Conservation (phyloP, 2,888 invertebrate genomes). For the Tigriopus californicus region DNA sequence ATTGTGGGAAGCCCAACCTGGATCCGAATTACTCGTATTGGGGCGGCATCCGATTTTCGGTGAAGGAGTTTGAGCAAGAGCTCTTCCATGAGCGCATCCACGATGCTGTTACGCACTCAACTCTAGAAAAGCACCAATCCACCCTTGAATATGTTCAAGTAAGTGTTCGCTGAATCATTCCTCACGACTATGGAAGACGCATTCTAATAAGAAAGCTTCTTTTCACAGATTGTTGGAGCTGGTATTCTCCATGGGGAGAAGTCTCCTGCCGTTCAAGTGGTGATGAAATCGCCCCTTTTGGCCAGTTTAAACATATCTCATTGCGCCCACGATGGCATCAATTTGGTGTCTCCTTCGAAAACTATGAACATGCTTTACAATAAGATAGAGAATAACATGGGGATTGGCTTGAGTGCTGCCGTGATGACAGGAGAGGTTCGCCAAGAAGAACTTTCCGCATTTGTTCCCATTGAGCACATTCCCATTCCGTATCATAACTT, state of each 20-base stretch:
- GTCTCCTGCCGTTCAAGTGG: conserved; percentile 73
- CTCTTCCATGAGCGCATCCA: conserved; percentile 52
- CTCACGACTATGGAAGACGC: too few species aligned
- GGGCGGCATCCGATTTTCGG: conserved; percentile 62
- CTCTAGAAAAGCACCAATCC: conserved; percentile 40
- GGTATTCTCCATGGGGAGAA: conserved; percentile 89
- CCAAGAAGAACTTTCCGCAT: conserved; percentile 69
- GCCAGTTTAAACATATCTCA: conserved; percentile 56
- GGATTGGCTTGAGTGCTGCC: conserved; percentile 71
- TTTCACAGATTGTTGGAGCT: conserved; percentile 63
- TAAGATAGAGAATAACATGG: conserved; percentile 55
- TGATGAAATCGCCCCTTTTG: conserved; percentile 68
- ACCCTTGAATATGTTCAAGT: conserved; percentile 41
- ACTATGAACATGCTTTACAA: conserved; percentile 43
- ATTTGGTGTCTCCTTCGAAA: conserved; percentile 69
- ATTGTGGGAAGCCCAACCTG: conserved; percentile 54
- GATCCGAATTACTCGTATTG: conserved; percentile 54
- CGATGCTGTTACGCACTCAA: conserved; percentile 51
- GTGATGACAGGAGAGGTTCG: conserved; percentile 82
- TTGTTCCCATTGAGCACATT: conserved; percentile 57
- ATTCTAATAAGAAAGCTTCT: not conserved
- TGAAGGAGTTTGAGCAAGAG: conserved; percentile 27
- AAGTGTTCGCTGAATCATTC: not conserved
- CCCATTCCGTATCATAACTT: conserved; percentile 69
- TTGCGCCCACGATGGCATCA: conserved; percentile 77